These are phyloP conservation scores for Meandrina meandrites DNA, from an alignment of 92 coral and sea anemone genomes.

Conservation along the genomic window DNA sequence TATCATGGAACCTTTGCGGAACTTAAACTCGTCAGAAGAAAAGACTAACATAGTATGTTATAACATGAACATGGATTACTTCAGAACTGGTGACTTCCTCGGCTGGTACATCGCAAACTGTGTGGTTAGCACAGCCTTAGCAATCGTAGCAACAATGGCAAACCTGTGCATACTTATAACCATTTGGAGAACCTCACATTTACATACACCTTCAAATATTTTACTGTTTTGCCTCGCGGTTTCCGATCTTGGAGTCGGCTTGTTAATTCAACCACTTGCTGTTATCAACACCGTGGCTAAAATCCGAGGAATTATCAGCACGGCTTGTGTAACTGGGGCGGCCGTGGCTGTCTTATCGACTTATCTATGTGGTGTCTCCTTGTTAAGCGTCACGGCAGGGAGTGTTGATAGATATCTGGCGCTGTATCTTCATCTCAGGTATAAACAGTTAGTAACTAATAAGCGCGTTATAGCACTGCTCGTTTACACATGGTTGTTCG, in stretches of 20 bases:
- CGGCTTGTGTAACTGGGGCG: background rate
- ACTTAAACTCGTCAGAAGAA: constrained; percentile 3
- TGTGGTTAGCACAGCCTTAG: background rate
- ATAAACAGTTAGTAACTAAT: constrained; percentile 28
- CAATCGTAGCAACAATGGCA: constrained; percentile 6
- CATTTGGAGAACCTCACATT: constrained; percentile 5
- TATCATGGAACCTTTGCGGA: background rate
- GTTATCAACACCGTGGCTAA: constrained; percentile 9
- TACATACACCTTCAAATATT: constrained; percentile 3
- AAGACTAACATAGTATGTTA: background rate
- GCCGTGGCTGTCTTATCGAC: constrained; percentile 20
- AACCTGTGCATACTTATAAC: background rate
- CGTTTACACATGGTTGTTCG: constrained; percentile 12
- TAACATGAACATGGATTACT: constrained; percentile 6
- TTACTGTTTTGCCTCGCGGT: constrained; percentile 12
- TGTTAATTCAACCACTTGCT: background rate
- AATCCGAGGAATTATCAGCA: constrained; percentile 23
- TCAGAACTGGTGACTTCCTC: constrained; percentile 13
- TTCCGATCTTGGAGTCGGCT: constrained; percentile 23
- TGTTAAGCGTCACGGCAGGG: constrained; percentile 20
- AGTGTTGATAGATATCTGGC: constrained; percentile 20
- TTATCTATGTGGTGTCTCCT: constrained; percentile 29
- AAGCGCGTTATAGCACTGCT: constrained; percentile 14
- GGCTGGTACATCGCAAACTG: constrained; percentile 17
- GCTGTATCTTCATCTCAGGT: constrained; percentile 35